Evolutionary conservation across 2,888 invertebrate species (phyloP), one percentile per base, ranked within the genome.

Genomic region (Aspidiotus destructor): DNA sequence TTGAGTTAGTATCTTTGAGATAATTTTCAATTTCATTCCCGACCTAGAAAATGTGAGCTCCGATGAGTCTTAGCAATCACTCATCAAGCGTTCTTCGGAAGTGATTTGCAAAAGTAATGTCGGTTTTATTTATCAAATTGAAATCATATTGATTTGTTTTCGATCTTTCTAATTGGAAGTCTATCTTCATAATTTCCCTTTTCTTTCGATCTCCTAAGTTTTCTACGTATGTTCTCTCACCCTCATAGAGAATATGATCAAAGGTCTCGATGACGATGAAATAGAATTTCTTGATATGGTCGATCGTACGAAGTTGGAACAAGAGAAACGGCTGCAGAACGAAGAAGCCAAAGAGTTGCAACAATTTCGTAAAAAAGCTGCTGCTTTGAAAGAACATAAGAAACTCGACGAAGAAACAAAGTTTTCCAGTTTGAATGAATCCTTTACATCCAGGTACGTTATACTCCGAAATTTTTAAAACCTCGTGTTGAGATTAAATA

Each of bases 261-360:
- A 93, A 76, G 95, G 95, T 0, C 79, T 98, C 61, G 95, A 97
- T 76, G 96, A 96, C 76, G 98, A 97, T 77, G 98, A 98, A 80
- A 89, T 93, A 0, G 89, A 93, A 72, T 98, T 97, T 78, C 79
- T 98, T 61, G 93, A 97, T 75, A 81, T 90, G 70, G 92, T 98
- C 5, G 93, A 94, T 76, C 83, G 87, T 70, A 87, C 85, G 13
- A 93, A 92, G 79, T 82, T 90, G 70, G 89, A 90, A 74, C 88
- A 90, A 6, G 92, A 94, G 69, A 85, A 87, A 72, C 86, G 88
- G 75, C 89, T 92, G 73, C 84, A 86, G 74, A 79, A 87, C 57
- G 95, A 95, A 76, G 95, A 95, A 74, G 85, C 86, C 74, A 82
- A 85, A 70, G 92, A 94, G 76, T 82, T 96, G 75, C 83, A 85